Evolutionary conservation across 2,113 vertebrate genomes (phyloP).

Genomic region (Craseonycteris thonglongyai): DNA sequence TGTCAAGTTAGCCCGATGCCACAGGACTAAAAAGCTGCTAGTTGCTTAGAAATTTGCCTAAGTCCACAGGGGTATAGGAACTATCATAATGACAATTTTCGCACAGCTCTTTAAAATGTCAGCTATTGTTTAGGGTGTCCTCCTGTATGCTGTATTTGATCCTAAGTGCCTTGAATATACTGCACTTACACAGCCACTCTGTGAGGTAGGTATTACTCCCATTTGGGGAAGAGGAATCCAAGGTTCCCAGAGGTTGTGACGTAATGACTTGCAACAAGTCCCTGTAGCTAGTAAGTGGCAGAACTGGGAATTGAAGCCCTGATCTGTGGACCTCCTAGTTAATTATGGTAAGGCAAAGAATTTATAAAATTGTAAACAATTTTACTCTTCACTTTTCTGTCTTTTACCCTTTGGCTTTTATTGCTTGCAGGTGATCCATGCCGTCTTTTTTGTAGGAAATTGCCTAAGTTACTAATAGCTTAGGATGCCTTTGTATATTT

Average conservation of each 20-base stretch:
- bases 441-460: not conserved
- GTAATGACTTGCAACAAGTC: not conserved
- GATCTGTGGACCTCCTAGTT: not conserved
- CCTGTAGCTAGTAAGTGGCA: not conserved
- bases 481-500: not conserved
- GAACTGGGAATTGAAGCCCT: not conserved
- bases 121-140: not conserved
- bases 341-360: not conserved
- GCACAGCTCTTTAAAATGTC: not conserved
- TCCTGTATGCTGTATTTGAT: not conserved
- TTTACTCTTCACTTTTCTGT: not conserved
- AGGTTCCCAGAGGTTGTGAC: not conserved
- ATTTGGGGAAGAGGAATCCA: not conserved
- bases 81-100: not conserved
- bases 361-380: not conserved
- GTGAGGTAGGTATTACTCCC: not conserved
- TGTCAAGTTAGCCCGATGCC: not conserved
- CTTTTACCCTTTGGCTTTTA: not conserved
- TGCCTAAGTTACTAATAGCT: not conserved
- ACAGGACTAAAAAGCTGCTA: not conserved
- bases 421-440: not conserved
- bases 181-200: not conserved
- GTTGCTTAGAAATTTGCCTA: not conserved
- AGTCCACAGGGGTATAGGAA: not conserved
- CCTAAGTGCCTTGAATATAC: not conserved